These are phyloP conservation scores for Dicyrtomina minuta DNA, from an alignment of 2,888 invertebrate genomes.

Conservation along the genomic window DNA sequence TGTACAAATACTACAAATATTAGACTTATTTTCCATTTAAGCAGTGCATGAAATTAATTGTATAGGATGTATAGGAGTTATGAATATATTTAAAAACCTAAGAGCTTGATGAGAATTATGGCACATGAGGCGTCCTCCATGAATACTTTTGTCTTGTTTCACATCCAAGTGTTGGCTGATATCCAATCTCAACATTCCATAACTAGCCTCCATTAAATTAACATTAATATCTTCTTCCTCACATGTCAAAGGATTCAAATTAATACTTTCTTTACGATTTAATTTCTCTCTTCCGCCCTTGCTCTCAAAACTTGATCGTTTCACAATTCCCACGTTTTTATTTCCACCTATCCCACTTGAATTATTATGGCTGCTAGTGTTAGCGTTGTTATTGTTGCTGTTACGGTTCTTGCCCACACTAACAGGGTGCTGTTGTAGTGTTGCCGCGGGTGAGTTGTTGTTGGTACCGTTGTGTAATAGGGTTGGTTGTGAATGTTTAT, in stretches of 20 bases:
- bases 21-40: conserved; percentile 11
- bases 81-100: no score
- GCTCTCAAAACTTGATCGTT: conserved; percentile 27
- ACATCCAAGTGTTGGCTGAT: conserved; percentile 73
- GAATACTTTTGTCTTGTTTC: conserved; percentile 78
- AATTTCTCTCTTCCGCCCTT: conserved; percentile 32
- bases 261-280: conserved; percentile 44
- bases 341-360: conserved; percentile 25
- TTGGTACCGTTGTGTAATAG: background rate
- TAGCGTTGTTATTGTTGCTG: background rate
- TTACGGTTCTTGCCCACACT: conserved; percentile 57
- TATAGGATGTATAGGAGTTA: no score
- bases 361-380: conserved; percentile 21
- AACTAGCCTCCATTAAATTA: conserved; percentile 56
- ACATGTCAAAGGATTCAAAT: conserved; percentile 55
- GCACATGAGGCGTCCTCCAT: conserved; percentile 73
- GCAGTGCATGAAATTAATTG: no score
- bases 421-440: conserved; percentile 59
- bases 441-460: background rate
- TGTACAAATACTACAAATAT: conserved; percentile 14
- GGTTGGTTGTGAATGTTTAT: conserved; percentile 28
- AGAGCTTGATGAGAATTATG: conserved; percentile 61
- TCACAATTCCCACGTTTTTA: conserved; percentile 18
- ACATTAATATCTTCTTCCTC: conserved; percentile 65
- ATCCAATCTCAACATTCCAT: conserved; percentile 59